phyloP scores from a whole-genome alignment of 2,797 vertebrate genomes.

The Syngnathus rostellatus region DNA sequence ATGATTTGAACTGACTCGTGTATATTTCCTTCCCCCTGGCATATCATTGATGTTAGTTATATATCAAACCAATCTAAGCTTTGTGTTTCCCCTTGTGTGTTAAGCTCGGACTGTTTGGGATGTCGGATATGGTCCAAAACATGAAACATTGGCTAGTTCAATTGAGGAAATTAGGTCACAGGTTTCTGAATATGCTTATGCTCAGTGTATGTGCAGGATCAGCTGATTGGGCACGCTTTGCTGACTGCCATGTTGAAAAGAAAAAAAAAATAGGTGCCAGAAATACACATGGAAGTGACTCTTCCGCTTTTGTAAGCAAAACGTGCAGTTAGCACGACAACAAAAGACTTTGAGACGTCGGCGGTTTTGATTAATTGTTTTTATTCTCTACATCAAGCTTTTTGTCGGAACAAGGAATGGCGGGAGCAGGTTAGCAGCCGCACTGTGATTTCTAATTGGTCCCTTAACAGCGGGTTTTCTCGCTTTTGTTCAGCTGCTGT shows the following conservation, averaged over 20 bases:
- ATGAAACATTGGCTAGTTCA: neutral
- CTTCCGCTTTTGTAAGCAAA: neutral
- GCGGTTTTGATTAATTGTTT: neutral
- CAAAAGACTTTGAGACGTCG: neutral
- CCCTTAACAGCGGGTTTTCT: slow-evolving; percentile 17
- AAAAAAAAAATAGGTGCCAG: neutral
- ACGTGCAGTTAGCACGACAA: neutral
- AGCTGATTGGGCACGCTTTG: neutral
- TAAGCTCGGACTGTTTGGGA: neutral
- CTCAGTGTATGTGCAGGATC: neutral
- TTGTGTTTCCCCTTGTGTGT: neutral
- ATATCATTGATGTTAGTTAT: too few relatives aligned
- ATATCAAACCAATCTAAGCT: neutral
- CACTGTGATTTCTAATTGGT: slow-evolving; percentile 5
- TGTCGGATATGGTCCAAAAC: neutral
- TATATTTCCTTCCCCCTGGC: neutral
- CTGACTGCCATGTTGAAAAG: slow-evolving; percentile 1
- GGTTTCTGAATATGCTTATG: neutral
- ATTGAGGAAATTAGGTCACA: neutral
- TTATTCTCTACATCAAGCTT: neutral
- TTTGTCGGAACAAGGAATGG: neutral
- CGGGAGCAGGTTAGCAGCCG: neutral
- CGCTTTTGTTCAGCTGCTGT: slow-evolving; percentile 7
- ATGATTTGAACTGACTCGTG: neutral
- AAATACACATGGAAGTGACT: slow-evolving; percentile 2